Evolutionary conservation across 2,113 vertebrate species (phyloP).

Genomic region (Tenrec ecaudatus): DNA sequence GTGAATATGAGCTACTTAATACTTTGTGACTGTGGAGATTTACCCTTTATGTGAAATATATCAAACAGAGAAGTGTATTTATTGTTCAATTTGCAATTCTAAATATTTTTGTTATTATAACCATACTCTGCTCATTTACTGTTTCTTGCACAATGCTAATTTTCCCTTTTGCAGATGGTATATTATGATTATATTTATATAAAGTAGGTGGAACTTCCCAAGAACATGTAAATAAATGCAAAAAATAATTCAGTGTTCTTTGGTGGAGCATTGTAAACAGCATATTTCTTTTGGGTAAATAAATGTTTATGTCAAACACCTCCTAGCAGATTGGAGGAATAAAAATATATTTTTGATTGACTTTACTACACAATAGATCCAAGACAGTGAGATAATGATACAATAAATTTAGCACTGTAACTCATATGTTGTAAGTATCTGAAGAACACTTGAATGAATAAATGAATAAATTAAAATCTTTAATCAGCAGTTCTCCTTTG

Average conservation of each 20-base stretch:
- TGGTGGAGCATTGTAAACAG: background rate
- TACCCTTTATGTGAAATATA: background rate
- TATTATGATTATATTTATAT: constrained; percentile 60
- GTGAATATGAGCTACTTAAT: background rate
- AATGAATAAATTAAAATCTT: background rate
- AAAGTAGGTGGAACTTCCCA: constrained; percentile 9
- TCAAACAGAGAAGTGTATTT: background rate
- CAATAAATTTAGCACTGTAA: background rate
- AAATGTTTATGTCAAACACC: constrained; percentile 15
- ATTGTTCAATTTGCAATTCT: background rate
- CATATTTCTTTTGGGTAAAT: constrained; percentile 2
- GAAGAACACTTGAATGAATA: background rate
- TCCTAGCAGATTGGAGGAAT: background rate
- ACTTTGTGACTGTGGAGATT: background rate
- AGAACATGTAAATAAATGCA: constrained; percentile 35
- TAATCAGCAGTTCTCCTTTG: background rate
- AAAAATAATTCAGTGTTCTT: background rate
- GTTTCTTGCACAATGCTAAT: constrained; percentile 57
- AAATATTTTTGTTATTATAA: constrained; percentile 48
- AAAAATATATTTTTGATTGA: background rate
- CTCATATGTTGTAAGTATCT: background rate
- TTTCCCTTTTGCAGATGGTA: constrained; percentile 35
- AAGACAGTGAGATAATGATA: background rate
- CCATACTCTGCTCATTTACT: background rate
- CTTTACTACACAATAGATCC: background rate